Evolutionary conservation across 2,888 invertebrate genomes (phyloP), one percentile per base, ranked within the genome.

Genomic region (Lobophora halterata): DNA sequence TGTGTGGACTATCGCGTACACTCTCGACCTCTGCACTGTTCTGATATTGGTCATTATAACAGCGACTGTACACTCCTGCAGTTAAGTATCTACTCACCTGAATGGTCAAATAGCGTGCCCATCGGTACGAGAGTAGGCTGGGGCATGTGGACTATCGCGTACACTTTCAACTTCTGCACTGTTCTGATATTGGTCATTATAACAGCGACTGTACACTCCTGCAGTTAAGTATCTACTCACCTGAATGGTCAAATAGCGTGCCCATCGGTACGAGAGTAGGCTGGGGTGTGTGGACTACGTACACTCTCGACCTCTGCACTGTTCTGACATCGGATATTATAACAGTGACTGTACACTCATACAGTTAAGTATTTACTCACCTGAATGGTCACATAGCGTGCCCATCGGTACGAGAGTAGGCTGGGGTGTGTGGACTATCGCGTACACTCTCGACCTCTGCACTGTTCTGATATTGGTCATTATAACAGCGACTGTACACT

Each of bases 21-120:
- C 93, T 61, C 93, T 91, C 57, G 96, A 95, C 11, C 92, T 91
- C 0, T 96, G 96, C 33, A 94, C 89, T 29, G 92, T 92, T 71
- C 93, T 92, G 47, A 96, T 94, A 66, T 94, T 95, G 44, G 95
- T 93, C 1, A 96, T 94, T 41, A 94, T 93, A 30, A 97, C 93
- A 58, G 95, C 92, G 74, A 94, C 90, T 18, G 92, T 90, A 72
- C 94, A 94, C 58, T 93, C 92, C 92, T 95, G 79, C 27, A 29
- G 3, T 23, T 4, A 29, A 24, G 16, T 18, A n/a, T n/a, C n/a
- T 14, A 13, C 45, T 51, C 25, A 80, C 79, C 79, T n/a, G 70
- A 64, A 1, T 61, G 46, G 1, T 66, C 3, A 72, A 42, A 19
- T n/a, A 85, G 69, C 4, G 75, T 75, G 51, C 95, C 95, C 36